These are phyloP conservation scores for Lota lota DNA, from an alignment of 2,113 vertebrate species.

Conservation along the genomic window DNA sequence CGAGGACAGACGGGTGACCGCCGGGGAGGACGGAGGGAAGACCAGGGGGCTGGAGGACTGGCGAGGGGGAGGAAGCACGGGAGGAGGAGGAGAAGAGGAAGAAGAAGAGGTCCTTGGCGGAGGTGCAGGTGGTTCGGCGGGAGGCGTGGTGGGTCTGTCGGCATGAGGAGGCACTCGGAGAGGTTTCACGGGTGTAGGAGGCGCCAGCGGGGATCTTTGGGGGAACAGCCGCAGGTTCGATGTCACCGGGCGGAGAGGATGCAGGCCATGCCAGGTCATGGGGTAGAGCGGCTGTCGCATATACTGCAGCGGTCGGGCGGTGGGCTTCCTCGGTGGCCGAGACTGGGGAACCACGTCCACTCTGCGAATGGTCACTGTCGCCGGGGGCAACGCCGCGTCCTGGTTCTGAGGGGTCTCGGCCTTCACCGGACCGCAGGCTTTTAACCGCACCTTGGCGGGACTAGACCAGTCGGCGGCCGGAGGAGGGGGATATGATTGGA, in stretches of 20 bases:
- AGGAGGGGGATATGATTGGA: constrained; percentile 19
- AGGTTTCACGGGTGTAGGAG: constrained; percentile 47
- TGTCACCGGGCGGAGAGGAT: constrained; percentile 22
- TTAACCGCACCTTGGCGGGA: constrained; percentile 47
- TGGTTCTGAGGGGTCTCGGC: constrained; percentile 8
- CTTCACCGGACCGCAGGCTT: constrained; percentile 19
- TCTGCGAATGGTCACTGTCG: constrained; percentile 75
- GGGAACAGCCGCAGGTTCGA: constrained; percentile 40
- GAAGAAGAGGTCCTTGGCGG: not conserved
- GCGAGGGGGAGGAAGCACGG: not conserved
- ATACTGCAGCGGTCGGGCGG: constrained; percentile 43
- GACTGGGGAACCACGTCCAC: constrained; percentile 86
- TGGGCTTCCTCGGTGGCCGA: constrained; percentile 31
- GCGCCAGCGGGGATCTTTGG: constrained; percentile 9
- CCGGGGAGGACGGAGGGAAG: constrained; percentile 58
- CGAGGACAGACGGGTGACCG: constrained; percentile 63
- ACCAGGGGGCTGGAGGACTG: not conserved
- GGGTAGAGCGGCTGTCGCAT: constrained; percentile 49
- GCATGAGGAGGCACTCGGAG: constrained; percentile 31
- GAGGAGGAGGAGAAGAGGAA: no score
- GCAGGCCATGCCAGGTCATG: constrained; percentile 37
- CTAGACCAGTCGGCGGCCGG: constrained; percentile 27
- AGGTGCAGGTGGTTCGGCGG: not conserved
- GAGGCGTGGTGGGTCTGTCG: constrained; percentile 18
- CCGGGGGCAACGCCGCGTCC: constrained; percentile 22